phyloP scores from a whole-genome alignment of 2,888 invertebrate species.

The Nephrotoma flavescens region DNA sequence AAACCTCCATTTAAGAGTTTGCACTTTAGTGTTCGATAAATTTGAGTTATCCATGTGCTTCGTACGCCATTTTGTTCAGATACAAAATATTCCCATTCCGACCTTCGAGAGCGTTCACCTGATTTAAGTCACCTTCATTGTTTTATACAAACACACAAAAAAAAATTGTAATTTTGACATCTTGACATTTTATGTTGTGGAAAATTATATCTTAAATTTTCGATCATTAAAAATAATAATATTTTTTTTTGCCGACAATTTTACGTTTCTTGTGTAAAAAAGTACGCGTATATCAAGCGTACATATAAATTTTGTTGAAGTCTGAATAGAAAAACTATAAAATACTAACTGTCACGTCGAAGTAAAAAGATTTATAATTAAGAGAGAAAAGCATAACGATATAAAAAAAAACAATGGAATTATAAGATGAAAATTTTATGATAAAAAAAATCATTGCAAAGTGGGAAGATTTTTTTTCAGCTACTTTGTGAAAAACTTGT shows the following conservation, averaged over 20 bases:
- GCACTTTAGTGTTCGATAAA: neutral
- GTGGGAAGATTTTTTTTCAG: neutral
- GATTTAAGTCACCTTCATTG: neutral
- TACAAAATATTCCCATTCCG: neutral
- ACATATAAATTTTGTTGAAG: neutral
- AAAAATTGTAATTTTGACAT: neutral
- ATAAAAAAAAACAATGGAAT: neutral
- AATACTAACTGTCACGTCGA: neutral
- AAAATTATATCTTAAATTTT: neutral
- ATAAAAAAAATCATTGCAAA: neutral
- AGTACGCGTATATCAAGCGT: neutral
- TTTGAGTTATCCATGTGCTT: neutral
- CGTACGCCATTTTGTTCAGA: neutral
- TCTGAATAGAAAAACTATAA: neutral
- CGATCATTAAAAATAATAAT: neutral
- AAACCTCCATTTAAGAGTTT: neutral
- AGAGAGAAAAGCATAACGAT: neutral
- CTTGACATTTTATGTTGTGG: neutral
- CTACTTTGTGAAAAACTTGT: neutral
- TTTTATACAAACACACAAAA: neutral
- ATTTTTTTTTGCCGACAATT: neutral
- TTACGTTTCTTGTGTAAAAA: neutral
- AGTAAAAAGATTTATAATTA: neutral
- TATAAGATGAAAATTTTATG: neutral
- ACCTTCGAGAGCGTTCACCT: neutral